phyloP scores from a whole-genome alignment of 2,888 invertebrate genomes.

The Andrena bucephala region DNA sequence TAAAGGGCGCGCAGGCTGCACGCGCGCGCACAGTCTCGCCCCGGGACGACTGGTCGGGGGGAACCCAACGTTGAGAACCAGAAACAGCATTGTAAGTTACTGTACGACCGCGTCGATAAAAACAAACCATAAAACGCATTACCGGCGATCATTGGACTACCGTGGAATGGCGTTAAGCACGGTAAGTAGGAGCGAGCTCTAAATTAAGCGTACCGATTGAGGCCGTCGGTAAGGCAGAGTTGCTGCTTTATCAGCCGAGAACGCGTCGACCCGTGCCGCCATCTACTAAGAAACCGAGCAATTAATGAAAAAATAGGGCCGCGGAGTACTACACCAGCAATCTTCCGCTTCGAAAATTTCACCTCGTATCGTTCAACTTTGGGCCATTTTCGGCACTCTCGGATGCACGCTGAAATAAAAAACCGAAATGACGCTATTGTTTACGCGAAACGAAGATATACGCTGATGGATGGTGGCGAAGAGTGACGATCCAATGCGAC shows the following conservation, averaged over 20 bases:
- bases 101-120: slow-evolving; percentile 81
- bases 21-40: neutral
- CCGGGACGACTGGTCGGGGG: slow-evolving; percentile 13
- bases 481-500: slow-evolving; percentile 50
- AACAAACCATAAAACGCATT: slow-evolving; percentile 83
- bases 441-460: slow-evolving; percentile 17
- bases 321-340: slow-evolving; percentile 72
- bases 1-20: neutral
- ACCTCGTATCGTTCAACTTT: neutral
- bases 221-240: slow-evolving; percentile 79
- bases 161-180: slow-evolving; percentile 76
- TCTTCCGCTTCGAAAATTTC: slow-evolving; percentile 27
- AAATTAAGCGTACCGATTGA: slow-evolving; percentile 78
- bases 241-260: slow-evolving; percentile 63
- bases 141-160: slow-evolving; percentile 83
- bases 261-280: slow-evolving; percentile 76
- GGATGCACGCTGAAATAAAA: neutral
- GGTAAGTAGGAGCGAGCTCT: slow-evolving; percentile 77
- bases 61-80: slow-evolving; percentile 58
- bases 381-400: neutral
- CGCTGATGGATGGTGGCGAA: slow-evolving; percentile 16
- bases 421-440: neutral
- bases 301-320: slow-evolving; percentile 74
- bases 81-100: slow-evolving; percentile 69
- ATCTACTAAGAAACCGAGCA: slow-evolving; percentile 74